These are phyloP conservation scores for Mesopsocus fuscifrons DNA, from an alignment of 2,888 invertebrate species.

Conservation along the genomic window DNA sequence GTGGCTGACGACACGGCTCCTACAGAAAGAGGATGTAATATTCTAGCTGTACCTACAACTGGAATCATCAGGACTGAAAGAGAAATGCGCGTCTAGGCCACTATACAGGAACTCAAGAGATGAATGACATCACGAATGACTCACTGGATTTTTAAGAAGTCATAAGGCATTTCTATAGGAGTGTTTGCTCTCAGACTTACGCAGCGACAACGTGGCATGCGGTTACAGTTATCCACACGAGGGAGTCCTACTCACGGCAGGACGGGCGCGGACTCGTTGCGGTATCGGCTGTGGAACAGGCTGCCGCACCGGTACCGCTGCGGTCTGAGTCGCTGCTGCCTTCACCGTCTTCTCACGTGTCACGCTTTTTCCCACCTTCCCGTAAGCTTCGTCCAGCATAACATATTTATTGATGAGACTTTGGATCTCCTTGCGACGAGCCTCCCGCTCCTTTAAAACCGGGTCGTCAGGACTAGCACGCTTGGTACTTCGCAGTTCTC, in stretches of 20 bases:
- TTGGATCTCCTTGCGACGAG: constrained; percentile 64
- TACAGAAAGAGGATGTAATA: too few species aligned
- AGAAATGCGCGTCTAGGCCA: too few species aligned
- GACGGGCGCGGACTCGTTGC: constrained; percentile 5
- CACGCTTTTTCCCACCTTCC: constrained; percentile 16
- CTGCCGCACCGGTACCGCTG: constrained; percentile 16
- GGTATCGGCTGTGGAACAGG: constrained; percentile 13
- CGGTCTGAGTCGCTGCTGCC: constrained; percentile 17
- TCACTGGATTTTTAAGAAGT: too few species aligned
- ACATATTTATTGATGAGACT: constrained; percentile 66
- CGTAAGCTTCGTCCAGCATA: constrained; percentile 53
- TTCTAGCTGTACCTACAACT: too few species aligned
- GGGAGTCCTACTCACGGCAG: constrained; percentile 4
- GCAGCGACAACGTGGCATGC: too few species aligned
- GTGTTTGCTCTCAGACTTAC: too few species aligned
- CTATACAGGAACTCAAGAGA: too few species aligned
- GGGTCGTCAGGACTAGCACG: constrained; percentile 11
- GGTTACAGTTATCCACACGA: neutral
- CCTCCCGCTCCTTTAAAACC: constrained; percentile 51
- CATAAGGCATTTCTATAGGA: too few species aligned
- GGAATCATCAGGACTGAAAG: too few species aligned
- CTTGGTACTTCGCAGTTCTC: neutral
- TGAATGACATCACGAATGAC: too few species aligned
- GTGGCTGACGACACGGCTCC: too few species aligned
- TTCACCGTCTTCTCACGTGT: constrained; percentile 11